Percentiles rank a stretch among this genome's conserved stretches.
Conservation (phyloP, 2,797 vertebrate species). For the Diceros bicornis region DNA sequence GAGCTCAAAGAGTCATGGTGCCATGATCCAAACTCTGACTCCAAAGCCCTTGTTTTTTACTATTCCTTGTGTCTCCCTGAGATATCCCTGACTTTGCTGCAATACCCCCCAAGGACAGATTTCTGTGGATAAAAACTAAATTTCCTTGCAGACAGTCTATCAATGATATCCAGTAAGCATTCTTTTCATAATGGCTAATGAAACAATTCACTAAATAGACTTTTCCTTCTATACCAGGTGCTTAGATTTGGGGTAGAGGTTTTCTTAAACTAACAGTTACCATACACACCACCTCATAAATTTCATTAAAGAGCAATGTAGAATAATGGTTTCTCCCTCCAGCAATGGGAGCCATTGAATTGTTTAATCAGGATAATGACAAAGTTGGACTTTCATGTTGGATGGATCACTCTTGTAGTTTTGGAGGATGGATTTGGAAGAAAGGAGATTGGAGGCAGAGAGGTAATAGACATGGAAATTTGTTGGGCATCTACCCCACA, state of each 20-base stretch:
- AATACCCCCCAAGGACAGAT: neutral
- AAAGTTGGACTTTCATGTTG: neutral
- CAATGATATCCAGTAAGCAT: neutral
- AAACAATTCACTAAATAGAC: neutral
- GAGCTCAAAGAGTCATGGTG: neutral
- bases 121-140: slow-evolving; percentile 16
- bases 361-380: slow-evolving; percentile 25
- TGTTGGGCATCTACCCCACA: neutral
- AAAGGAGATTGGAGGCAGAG: neutral
- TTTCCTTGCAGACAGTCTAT: neutral
- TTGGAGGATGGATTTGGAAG: neutral
- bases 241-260: neutral
- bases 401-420: neutral
- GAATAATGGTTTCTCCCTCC: neutral
- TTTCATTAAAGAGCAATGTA: neutral
- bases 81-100: neutral
- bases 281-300: neutral
- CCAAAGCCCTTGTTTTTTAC: neutral
- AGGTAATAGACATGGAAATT: neutral
- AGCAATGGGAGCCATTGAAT: neutral
- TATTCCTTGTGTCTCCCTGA: neutral
- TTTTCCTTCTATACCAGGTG: neutral
- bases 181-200: neutral
- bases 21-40: neutral
- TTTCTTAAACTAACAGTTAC: slow-evolving; percentile 3